These are phyloP conservation scores for Lepisosteus osseus DNA, from an alignment of 2,113 vertebrate species.

Conservation along the genomic window DNA sequence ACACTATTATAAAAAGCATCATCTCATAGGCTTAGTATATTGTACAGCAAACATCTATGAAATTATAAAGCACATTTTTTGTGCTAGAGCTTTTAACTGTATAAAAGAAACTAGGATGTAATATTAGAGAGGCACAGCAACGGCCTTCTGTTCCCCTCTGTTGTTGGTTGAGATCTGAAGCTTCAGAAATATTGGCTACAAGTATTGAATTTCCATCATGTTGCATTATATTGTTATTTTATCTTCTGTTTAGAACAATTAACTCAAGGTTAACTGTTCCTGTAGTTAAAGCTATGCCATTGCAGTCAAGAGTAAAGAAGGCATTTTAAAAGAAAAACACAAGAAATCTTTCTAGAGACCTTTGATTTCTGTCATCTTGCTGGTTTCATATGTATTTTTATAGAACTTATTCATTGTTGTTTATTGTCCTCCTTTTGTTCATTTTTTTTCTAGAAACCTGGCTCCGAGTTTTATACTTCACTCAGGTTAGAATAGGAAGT, in stretches of 20 bases:
- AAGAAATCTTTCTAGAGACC: no score
- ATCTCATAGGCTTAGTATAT: no score
- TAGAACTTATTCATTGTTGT: no score
- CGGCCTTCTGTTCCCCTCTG: conserved; percentile 10
- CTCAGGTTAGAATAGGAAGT: no score
- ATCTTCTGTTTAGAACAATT: not conserved
- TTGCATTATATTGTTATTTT: not conserved
- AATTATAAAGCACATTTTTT: conserved; percentile 70
- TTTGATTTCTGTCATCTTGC: no score
- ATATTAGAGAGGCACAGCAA: conserved; percentile 52
- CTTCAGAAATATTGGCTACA: conserved; percentile 7
- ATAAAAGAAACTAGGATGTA: conserved; percentile 59
- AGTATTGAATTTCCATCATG: not conserved
- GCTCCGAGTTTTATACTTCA: no score
- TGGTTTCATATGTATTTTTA: no score
- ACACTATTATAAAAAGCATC: no score
- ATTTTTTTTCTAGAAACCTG: no score
- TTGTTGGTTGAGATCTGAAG: conserved; percentile 5
- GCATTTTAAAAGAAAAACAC: not conserved
- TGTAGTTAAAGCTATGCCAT: not conserved
- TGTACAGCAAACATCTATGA: conserved; percentile 11
- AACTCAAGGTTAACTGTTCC: not conserved
- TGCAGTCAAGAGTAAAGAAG: not conserved
- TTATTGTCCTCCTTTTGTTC: no score
- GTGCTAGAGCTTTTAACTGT: conserved; percentile 27